A percentile compares a stretch with the other conserved stretches of the same genome.
Evolutionary conservation across 2,113 vertebrate genomes (phyloP).

Genomic region (Platanista minor): DNA sequence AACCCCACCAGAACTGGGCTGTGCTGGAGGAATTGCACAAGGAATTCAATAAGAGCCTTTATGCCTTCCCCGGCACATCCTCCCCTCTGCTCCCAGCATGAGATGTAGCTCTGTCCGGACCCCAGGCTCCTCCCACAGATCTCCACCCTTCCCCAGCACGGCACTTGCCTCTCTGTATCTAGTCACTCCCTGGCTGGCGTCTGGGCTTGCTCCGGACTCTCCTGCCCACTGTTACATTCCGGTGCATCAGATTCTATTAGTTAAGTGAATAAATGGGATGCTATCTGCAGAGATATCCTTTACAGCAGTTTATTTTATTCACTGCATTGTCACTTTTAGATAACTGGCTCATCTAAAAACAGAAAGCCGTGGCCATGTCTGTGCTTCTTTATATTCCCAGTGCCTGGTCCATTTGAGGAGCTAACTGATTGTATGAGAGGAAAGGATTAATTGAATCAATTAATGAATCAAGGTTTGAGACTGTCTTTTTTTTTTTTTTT

Average conservation of each 20-base stretch:
- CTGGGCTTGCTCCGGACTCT: neutral
- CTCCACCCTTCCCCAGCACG: neutral
- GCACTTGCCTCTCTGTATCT: too few species aligned
- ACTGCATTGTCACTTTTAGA: neutral
- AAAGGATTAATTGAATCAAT: neutral
- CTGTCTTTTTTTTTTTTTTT: neutral
- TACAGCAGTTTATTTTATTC: neutral
- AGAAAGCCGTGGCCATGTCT: neutral
- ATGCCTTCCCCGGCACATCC: rapidly evolving
- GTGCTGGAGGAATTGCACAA: neutral
- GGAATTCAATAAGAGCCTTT: neutral
- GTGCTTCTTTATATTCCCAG: neutral
- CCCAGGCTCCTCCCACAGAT: too few species aligned
- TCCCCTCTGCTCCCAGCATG: neutral
- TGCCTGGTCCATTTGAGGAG: neutral
- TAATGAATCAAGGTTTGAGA: neutral
- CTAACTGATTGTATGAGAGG: neutral
- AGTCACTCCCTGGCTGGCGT: rapidly evolving
- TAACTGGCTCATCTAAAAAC: neutral
- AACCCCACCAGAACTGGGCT: neutral
- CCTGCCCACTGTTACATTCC: neutral
- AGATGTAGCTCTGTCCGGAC: neutral
- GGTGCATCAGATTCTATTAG: neutral
- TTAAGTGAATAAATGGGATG: neutral
- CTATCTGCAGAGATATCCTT: neutral